Evolutionary conservation across 2,888 invertebrate genomes (phyloP), one percentile per base, ranked within the genome.

Genomic region (Synergus umbraculus): DNA sequence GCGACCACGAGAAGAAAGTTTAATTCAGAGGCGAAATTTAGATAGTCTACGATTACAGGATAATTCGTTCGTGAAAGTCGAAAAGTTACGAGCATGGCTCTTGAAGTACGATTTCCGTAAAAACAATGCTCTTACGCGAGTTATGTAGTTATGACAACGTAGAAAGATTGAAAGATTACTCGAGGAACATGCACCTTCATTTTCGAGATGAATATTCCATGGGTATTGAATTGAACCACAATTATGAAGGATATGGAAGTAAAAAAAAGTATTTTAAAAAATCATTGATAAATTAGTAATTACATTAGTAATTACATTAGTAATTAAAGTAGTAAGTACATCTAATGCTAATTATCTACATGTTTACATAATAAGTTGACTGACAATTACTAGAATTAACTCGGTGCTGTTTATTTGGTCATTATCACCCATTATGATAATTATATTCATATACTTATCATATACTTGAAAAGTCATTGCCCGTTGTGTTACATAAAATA

Each of bases 1-100:
- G 81, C 79, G 80, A 83, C 81, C 82, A 81, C 82, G 79, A 80
- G 79, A 83, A 79, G 84, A 84, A 84, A 82, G 83, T 83, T 73
- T 78, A 80, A 83, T 82, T 82, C 78, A 80, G 78, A 73, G 76
- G 79, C 76, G 82, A 78, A 78, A 69, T 73, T 37, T 37, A 54
- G 78, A 81, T 77, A 79, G 77, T 78, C 81, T 78, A 65, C 77
- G 82, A 81, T 79, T 78, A 54, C 73, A 73, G 77, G 49, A 69
- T 41, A 77, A 79, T 73, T 73, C 58, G 64, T 78, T 79, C 73
- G 79, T 64, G 79, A 78, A 80, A 79, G 77, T 54, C 64, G 77
- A 76, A 73, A 78, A 76, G 77, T 76, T 66, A 22, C 78, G 44
- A 46, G 73, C 66, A 76, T 65, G n/a, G 13, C 29, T 65, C 54